Percentiles rank a stretch among this genome's conserved stretches.
phyloP scores from a whole-genome alignment of 2,888 invertebrate genomes.

The Exocentrus adspersus region DNA sequence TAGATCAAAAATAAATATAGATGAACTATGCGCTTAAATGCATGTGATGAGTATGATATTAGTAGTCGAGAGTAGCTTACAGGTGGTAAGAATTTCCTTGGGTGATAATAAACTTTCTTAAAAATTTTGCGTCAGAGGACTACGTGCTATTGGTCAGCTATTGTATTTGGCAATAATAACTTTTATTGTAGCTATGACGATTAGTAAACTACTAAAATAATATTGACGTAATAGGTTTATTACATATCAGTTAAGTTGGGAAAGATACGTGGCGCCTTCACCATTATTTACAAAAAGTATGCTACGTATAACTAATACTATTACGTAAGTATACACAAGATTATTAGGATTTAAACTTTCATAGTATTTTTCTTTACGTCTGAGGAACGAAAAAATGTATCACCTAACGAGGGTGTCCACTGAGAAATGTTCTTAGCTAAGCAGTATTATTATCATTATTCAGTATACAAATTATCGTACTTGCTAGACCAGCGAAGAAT shows the following conservation, averaged over 20 bases:
- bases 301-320: no score
- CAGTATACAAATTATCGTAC: no score
- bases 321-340: no score
- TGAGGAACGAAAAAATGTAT: no score
- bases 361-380: no score
- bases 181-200: conserved; percentile 5
- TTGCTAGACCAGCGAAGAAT: no score
- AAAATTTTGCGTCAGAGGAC: conserved; percentile 5
- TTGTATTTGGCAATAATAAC: conserved; percentile 2
- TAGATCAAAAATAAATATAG: conserved; percentile 8
- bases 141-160: conserved; percentile 24
- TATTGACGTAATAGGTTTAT: conserved; percentile 9
- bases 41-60: conserved; percentile 9
- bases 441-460: no score
- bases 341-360: no score
- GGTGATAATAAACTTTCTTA: not conserved
- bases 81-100: conserved; percentile 5
- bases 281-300: conserved; percentile 20
- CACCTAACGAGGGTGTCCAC: no score
- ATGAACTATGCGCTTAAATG: conserved; percentile 2
- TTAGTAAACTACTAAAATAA: conserved; percentile 2
- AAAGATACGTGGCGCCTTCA: conserved; percentile 15
- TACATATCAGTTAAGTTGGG: not conserved
- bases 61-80: not conserved
- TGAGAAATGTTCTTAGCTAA: no score